These are phyloP conservation scores for Centrocercus urophasianus DNA, from an alignment of 2,113 vertebrate species.

Conservation along the genomic window DNA sequence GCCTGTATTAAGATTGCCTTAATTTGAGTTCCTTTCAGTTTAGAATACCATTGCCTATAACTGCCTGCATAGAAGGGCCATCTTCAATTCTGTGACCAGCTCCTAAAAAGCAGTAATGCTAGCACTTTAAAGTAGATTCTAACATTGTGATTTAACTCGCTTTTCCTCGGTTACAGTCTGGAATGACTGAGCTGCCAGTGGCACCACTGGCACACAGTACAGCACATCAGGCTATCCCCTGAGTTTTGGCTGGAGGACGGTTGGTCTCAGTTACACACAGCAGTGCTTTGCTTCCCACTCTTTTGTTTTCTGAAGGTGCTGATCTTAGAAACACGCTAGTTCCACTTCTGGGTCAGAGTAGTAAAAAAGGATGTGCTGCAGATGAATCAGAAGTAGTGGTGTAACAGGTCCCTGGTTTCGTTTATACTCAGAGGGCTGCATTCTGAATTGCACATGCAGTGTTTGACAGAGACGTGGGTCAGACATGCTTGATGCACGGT, in stretches of 20 bases:
- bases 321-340: not conserved
- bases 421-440: not conserved
- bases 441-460: not conserved
- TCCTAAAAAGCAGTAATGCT: not conserved
- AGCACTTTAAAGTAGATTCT: not conserved
- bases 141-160: not conserved
- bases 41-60: not conserved
- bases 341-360: not conserved
- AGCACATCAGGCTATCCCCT: not conserved
- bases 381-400: not conserved
- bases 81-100: not conserved
- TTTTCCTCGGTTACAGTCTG: not conserved
- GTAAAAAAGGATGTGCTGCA: not conserved
- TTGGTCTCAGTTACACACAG: not conserved
- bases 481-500: not conserved
- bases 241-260: not conserved
- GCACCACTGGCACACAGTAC: not conserved
- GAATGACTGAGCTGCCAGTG: not conserved
- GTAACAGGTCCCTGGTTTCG: not conserved
- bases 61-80: not conserved
- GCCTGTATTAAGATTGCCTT: not conserved
- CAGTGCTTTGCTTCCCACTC: not conserved
- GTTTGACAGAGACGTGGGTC: fast-evolving
- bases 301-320: not conserved
- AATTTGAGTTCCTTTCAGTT: not conserved